Evolutionary conservation across 2,888 invertebrate genomes (phyloP).

Genomic region (Drosophila ezoana): DNA sequence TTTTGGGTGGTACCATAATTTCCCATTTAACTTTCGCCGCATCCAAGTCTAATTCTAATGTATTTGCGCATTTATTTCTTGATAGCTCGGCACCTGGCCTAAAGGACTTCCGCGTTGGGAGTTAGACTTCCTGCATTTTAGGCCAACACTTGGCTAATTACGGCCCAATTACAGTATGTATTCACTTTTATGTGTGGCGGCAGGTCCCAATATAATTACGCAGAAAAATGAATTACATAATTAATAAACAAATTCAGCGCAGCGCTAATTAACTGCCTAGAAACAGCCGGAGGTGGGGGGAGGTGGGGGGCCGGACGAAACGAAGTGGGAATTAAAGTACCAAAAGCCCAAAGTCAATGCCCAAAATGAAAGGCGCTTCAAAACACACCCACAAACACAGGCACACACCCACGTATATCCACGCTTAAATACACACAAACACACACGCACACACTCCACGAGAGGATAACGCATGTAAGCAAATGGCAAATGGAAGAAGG

Average conservation of each 20-base stretch:
- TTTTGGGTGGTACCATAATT: background rate
- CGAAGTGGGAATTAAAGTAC: constrained; percentile 46
- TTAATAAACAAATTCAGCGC: constrained; percentile 78
- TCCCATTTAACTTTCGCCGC: constrained; percentile 2
- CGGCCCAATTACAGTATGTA: constrained; percentile 67
- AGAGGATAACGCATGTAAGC: constrained; percentile 63
- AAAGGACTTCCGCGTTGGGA: constrained; percentile 21
- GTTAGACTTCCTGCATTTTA: constrained; percentile 6
- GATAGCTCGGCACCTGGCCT: constrained; percentile 37
- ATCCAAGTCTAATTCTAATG: constrained; percentile 24
- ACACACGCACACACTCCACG: constrained; percentile 24
- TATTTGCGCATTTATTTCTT: constrained; percentile 38
- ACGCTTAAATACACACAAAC: constrained; percentile 1
- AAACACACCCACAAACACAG: constrained; percentile 47
- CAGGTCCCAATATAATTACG: constrained; percentile 72
- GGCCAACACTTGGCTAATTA: constrained; percentile 66
- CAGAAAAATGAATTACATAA: constrained; percentile 80
- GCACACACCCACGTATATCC: constrained; percentile 9
- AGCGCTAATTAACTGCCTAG: constrained; percentile 69
- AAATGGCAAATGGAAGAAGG: constrained; percentile 55
- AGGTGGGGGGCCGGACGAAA: background rate
- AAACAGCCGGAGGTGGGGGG: constrained; percentile 9
- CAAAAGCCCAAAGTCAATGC: constrained; percentile 57
- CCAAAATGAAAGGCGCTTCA: constrained; percentile 50
- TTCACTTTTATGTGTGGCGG: constrained; percentile 64